phyloP scores from a whole-genome alignment of 2,888 invertebrate genomes.

The Apantesis nais region DNA sequence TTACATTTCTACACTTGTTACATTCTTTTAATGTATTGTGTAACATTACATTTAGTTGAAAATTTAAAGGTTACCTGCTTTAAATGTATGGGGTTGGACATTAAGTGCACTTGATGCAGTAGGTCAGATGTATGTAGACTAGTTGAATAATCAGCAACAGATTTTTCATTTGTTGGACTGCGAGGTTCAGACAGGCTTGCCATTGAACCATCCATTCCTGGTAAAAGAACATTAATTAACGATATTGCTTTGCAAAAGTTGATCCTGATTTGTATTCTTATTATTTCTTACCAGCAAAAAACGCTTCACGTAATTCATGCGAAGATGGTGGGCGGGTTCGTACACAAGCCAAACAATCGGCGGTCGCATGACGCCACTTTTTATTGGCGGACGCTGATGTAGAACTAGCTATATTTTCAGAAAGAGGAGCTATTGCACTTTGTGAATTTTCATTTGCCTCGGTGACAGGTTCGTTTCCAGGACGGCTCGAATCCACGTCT shows the following conservation, averaged over 20 bases:
- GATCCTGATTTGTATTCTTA: too few species aligned
- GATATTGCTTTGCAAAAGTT: background rate
- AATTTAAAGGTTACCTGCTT: slow-evolving; percentile 59
- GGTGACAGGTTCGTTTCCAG: slow-evolving; percentile 4
- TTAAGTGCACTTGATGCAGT: slow-evolving; percentile 72
- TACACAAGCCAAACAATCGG: slow-evolving; percentile 75
- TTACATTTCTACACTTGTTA: background rate
- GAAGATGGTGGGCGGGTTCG: slow-evolving; percentile 74
- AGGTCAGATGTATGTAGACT: slow-evolving; percentile 70
- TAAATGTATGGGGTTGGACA: slow-evolving; percentile 79
- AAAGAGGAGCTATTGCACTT: slow-evolving; percentile 29
- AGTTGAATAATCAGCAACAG: slow-evolving; percentile 44
- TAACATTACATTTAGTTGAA: background rate
- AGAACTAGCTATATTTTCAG: slow-evolving; percentile 30
- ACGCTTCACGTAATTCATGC: slow-evolving; percentile 79
- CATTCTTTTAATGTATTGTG: background rate
- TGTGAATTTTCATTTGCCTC: slow-evolving; percentile 35
- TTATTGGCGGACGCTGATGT: slow-evolving; percentile 19
- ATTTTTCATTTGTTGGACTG: slow-evolving; percentile 53
- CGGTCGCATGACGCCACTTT: slow-evolving; percentile 67
- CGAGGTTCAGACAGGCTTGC: slow-evolving; percentile 40
- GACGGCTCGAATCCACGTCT: slow-evolving; percentile 17
- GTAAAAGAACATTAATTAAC: background rate
- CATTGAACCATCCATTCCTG: slow-evolving; percentile 53
- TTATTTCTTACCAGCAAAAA: slow-evolving; percentile 73